Evolutionary conservation across 37 sponge, comb jelly and placozoan species (phyloP).

Genomic region (Ephydatia muelleri): DNA sequence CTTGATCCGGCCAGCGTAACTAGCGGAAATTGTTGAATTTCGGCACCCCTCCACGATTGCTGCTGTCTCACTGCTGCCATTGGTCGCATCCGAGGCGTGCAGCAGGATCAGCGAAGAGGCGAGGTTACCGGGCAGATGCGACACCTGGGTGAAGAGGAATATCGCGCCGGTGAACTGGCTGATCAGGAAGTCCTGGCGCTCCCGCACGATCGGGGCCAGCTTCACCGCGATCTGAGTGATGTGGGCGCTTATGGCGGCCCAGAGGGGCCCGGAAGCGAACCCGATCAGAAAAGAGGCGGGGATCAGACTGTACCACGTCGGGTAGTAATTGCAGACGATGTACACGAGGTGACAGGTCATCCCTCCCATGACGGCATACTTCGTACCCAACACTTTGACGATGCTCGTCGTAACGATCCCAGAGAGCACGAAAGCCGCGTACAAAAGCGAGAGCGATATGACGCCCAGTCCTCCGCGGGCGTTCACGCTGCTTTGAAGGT

Average conservation of each 20-base stretch:
- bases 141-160: slow-evolving; percentile 7
- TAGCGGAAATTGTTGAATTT: neutral
- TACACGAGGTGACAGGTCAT: slow-evolving; percentile 31
- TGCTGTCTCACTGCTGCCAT: neutral
- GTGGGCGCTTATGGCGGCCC: slow-evolving; percentile 33
- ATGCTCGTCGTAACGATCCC: slow-evolving; percentile 23
- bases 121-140: slow-evolving; percentile 43
- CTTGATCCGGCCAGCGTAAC: neutral
- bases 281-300: slow-evolving; percentile 60
- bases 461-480: slow-evolving; percentile 38
- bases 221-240: slow-evolving; percentile 26
- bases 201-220: slow-evolving; percentile 17
- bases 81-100: neutral
- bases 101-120: slow-evolving; percentile 44
- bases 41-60: neutral
- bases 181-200: slow-evolving; percentile 12
- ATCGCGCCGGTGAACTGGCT: slow-evolving; percentile 31
- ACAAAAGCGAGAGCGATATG: slow-evolving; percentile 39
- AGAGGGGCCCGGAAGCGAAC: slow-evolving; percentile 57
- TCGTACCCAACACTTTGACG: slow-evolving; percentile 43
- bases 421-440: slow-evolving; percentile 28
- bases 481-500: slow-evolving; percentile 62
- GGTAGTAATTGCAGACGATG: slow-evolving; percentile 57
- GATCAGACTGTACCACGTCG: slow-evolving; percentile 65
- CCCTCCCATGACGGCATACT: slow-evolving; percentile 26